phyloP scores from a whole-genome alignment of 2,888 invertebrate genomes.

The Cecidostiba fungosa region DNA sequence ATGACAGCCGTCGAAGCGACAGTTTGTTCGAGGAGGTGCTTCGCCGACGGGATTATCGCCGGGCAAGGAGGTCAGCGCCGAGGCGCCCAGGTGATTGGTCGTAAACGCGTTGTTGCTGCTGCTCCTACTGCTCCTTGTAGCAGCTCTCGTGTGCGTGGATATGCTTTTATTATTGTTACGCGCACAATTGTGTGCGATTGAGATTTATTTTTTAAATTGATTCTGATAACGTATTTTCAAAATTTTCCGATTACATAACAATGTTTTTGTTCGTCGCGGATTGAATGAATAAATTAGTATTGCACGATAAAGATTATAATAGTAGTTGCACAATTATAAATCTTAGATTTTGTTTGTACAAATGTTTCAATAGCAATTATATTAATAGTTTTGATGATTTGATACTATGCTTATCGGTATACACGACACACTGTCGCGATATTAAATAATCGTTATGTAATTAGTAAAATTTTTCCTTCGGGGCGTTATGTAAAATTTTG shows the following conservation, averaged over 20 bases:
- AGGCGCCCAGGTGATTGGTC: slow-evolving; percentile 68
- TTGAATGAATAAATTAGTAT: too few species aligned
- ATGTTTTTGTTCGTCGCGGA: too few species aligned
- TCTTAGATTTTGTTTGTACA: slow-evolving; percentile 1
- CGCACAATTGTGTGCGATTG: too few species aligned
- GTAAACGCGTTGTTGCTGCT: slow-evolving; percentile 66
- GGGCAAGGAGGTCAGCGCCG: slow-evolving; percentile 63
- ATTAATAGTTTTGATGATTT: not conserved
- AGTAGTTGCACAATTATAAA: not conserved
- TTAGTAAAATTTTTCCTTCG: not conserved
- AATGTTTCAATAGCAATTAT: not conserved
- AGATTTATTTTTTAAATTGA: too few species aligned
- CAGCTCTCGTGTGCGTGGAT: not conserved
- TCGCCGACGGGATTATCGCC: slow-evolving; percentile 70
- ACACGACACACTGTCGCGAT: not conserved
- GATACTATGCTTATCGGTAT: not conserved
- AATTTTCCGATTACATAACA: too few species aligned
- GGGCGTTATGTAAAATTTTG: not conserved
- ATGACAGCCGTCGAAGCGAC: slow-evolving; percentile 66
- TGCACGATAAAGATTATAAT: too few species aligned
- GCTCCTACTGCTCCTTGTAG: not conserved
- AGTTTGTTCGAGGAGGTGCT: slow-evolving; percentile 51
- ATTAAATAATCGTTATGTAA: not conserved
- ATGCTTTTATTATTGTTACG: too few species aligned
- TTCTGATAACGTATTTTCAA: too few species aligned